Evolutionary conservation across 2,888 invertebrate species (phyloP), one percentile per base, ranked within the genome.

Genomic region (Sarcophaga subvicina): DNA sequence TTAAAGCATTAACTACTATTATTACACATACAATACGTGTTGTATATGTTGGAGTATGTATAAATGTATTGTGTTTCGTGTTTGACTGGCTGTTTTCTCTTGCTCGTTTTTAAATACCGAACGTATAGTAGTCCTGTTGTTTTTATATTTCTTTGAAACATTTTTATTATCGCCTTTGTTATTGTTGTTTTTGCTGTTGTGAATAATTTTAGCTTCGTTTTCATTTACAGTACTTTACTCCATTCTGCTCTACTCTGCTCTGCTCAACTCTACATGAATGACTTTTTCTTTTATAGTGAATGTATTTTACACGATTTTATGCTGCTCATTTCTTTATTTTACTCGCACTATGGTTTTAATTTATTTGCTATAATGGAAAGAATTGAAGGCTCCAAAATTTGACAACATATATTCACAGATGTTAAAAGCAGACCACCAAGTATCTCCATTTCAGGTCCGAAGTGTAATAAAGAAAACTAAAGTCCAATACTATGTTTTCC

Each of bases 21-120:
- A 37, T 62, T 22, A 6, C n/a, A 12, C 25, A 25, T 22, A 37
- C 37, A 37, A 49, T 12, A 49, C 49, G 12, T 12, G 49, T 49
- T 25, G 27, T 3, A 4, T 54, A 14, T 12, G 12, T 2, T 4
- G 14, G 0, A 14, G 54, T 54, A 54, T 14, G 17, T 14, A 17
- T 17, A 4, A 3, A 17, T 37, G 70, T 79, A 37, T 79, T 47
- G 20, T 66, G 71, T 72, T 75, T 78, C 78, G 54, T 83, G 64
- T 83, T 80, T 80, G 80, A 63, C 83, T 86, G 80, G 83, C 86
- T 80, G 37, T 37, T 37, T 10, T 37, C 37, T 37, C 2, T 37
- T 2, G 0, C 6, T 37, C 6, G 37, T 37, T 37, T 71, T 37
- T 63, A 59, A 73, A 17, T 66, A 83, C 22, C n/a, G 67, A 73